Evolutionary conservation across 2,797 vertebrate species (phyloP).

Genomic region (Phalloptychus januarius): DNA sequence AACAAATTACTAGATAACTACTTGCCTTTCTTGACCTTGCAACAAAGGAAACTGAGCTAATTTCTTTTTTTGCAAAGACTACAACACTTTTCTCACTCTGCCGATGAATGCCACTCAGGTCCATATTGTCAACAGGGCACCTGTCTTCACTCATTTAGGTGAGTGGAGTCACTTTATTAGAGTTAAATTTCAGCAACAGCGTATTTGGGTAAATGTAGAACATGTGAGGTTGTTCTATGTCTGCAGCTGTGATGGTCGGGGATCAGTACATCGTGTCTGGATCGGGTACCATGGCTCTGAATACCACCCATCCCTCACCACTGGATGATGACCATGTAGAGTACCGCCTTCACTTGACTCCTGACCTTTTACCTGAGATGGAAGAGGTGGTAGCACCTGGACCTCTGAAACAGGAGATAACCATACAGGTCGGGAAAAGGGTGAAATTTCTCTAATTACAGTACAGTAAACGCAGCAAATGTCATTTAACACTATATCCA

Average conservation of each 20-base stretch:
- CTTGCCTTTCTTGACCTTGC: background rate
- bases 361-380: conserved; percentile 84
- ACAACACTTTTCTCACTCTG: conserved; percentile 88
- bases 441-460: background rate
- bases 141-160: conserved; percentile 96
- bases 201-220: background rate
- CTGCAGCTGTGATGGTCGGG: conserved; percentile 83
- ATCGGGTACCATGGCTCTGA: conserved; percentile 78
- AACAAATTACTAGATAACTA: conserved; percentile 14
- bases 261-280: conserved; percentile 87
- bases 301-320: conserved; percentile 83
- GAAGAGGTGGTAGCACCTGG: conserved; percentile 88
- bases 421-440: conserved; percentile 85
- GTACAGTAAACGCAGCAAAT: background rate
- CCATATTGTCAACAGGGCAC: conserved; percentile 84
- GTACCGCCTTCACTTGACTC: conserved; percentile 85
- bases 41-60: background rate
- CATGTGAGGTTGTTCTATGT: conserved; percentile 10
- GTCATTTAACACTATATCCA: background rate
- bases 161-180: conserved; percentile 47
- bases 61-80: conserved; percentile 77
- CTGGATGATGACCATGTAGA: conserved; percentile 86
- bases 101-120: conserved; percentile 84
- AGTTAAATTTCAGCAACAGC: conserved; percentile 3
- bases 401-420: conserved; percentile 79